Evolutionary conservation across 2,113 vertebrate species (phyloP).

Genomic region (Ptychochromis oligacanthus): DNA sequence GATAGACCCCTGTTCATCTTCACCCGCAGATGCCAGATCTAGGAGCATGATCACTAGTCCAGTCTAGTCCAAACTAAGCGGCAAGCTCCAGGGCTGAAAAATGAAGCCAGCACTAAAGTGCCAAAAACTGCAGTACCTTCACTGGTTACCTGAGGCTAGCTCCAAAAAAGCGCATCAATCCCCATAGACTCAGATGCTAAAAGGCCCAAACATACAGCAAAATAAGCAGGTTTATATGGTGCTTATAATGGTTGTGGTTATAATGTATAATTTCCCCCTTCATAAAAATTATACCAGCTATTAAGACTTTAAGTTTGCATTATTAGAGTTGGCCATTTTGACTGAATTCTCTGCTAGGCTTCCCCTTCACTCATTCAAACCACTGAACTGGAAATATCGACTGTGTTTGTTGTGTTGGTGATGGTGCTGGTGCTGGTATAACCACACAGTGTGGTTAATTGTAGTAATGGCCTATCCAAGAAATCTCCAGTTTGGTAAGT

Average conservation of each 20-base stretch:
- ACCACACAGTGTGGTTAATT: neutral
- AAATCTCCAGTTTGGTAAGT: neutral
- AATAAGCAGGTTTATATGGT: too few relatives aligned
- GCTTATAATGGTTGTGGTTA: too few relatives aligned
- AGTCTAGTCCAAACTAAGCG: slow-evolving; percentile 22
- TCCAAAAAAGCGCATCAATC: neutral
- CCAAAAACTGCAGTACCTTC: neutral
- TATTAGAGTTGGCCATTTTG: neutral
- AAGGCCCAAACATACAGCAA: neutral
- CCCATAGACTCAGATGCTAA: neutral
- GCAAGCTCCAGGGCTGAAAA: neutral
- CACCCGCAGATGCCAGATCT: slow-evolving; percentile 35
- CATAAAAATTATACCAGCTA: neutral
- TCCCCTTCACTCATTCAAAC: neutral
- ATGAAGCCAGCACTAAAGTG: neutral
- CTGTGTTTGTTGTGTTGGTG: neutral
- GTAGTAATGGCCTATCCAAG: neutral
- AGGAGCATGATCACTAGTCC: slow-evolving; percentile 20
- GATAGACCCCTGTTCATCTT: slow-evolving; percentile 31
- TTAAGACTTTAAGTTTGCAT: neutral
- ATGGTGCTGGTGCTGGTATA: neutral
- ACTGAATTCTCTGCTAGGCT: neutral
- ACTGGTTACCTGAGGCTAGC: neutral
- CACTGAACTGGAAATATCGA: neutral
- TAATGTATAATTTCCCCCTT: too few relatives aligned